These are phyloP conservation scores for Pipra filicauda DNA, from an alignment of 2,113 vertebrate genomes.

Conservation along the genomic window DNA sequence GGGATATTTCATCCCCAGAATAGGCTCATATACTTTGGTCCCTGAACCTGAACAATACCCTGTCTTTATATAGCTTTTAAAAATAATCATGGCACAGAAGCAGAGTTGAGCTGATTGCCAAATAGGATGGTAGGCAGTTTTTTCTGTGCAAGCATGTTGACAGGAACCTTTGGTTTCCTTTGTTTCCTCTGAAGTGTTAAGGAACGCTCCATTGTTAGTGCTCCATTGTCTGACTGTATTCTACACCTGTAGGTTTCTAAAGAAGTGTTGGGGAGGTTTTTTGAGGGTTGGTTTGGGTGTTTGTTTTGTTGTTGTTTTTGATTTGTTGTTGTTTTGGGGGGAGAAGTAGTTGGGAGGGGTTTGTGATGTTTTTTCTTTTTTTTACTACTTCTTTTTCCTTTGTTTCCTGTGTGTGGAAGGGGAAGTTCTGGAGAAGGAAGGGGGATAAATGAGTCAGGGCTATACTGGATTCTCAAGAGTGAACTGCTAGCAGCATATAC, in stretches of 20 bases:
- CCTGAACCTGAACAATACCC: not conserved
- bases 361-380: not conserved
- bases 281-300: not conserved
- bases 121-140: not conserved
- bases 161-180: slow-evolving; percentile 20
- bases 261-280: fast-evolving
- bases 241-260: not conserved
- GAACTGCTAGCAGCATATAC: not conserved
- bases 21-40: not conserved
- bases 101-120: not conserved
- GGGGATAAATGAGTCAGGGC: not conserved
- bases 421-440: not conserved
- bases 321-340: not conserved
- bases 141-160: not conserved
- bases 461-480: not conserved
- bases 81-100: not conserved
- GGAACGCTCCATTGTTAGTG: not conserved
- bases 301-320: not conserved
- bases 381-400: not conserved
- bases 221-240: not conserved
- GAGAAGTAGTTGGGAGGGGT: not conserved
- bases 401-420: not conserved
- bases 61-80: not conserved
- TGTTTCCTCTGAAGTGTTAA: not conserved
- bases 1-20: not conserved